These are phyloP conservation scores for Yponomeuta sedellus DNA, from an alignment of 2,888 invertebrate genomes.

Conservation along the genomic window DNA sequence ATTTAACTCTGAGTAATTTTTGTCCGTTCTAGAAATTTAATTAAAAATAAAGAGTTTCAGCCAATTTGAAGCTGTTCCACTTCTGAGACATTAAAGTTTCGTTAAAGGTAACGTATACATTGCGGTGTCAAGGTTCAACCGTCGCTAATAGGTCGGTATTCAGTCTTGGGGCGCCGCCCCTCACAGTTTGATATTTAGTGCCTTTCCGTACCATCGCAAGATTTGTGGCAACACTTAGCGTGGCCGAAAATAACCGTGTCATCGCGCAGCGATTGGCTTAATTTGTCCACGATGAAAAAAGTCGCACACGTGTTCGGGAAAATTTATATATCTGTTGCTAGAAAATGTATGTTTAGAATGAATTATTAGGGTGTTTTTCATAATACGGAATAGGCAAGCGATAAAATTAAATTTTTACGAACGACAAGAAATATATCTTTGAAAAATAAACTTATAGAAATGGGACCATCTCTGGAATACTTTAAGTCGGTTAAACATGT, in stretches of 20 bases:
- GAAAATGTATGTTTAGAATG: conserved; percentile 2
- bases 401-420: conserved; percentile 20
- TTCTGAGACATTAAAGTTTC: not conserved
- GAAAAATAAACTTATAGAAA: too few relatives aligned
- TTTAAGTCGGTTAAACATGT: not conserved
- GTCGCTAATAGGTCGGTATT: conserved; percentile 51
- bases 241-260: conserved; percentile 38
- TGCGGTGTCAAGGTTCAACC: conserved; percentile 60
- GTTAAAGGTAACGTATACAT: conserved; percentile 14
- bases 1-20: not conserved
- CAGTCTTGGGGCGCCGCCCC: conserved; percentile 47
- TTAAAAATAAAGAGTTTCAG: not conserved
- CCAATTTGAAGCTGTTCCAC: not conserved
- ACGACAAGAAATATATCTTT: too few relatives aligned
- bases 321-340: conserved; percentile 2
- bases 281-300: conserved; percentile 32
- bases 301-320: conserved; percentile 14
- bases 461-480: not conserved
- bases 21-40: not conserved
- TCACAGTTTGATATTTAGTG: conserved; percentile 60
- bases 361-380: conserved; percentile 21
- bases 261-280: conserved; percentile 32
- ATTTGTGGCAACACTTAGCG: conserved; percentile 60
- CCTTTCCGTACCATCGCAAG: conserved; percentile 70
- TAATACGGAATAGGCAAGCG: conserved; percentile 25